Evolutionary conservation across 1,140 invertebrate species (phyloP), one percentile per base, ranked within the genome.

Genomic region (Halesus radiatus): DNA sequence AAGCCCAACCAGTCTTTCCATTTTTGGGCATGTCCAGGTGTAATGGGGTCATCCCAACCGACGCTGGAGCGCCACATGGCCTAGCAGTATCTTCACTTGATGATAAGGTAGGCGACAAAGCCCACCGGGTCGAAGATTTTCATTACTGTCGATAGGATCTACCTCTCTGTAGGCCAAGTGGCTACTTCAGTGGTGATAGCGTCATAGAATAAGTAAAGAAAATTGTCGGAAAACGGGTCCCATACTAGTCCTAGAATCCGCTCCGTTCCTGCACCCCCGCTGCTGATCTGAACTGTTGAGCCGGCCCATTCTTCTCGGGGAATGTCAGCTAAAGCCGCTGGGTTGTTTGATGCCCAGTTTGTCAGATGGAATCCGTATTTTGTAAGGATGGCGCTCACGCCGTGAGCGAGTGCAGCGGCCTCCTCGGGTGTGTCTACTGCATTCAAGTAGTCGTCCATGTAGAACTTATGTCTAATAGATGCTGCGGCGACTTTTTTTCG

Each of bases 111-210:
- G n/a, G n/a, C n/a, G n/a, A n/a, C n/a, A n/a, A n/a, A n/a, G n/a
- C n/a, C n/a, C n/a, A n/a, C n/a, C 6, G 87, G 86, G 72, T 88
- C 87, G 73, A 84, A 88, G 1, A 87, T 72, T 10, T 79, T 82
- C 84, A 84, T 84, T 0, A 84, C 50, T 0, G 78, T 29, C 0
- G 76, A 8, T 10, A 85, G 66, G 15, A 84, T 54, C 52, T 81
- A 10, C 16, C 84, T 32, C 62, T 85, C 84, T 3, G 84, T 84
- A 15, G 81, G 79, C 1, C 20, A 4, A 18, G 23, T 26, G 22
- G 10, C 16, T 4, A 6, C 76, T 3, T 18, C 58, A 22, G 22
- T 3, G 26, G 26, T 2, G 26, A 29, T 29, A 3, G 26, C 2
- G 5, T 29, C 26, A 26, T 18, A 1, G 2, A 78, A 29, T 3